These are phyloP conservation scores for Stichodactyla mertensii DNA, from an alignment of 64 coral and sea anemone genomes.

Conservation along the genomic window DNA sequence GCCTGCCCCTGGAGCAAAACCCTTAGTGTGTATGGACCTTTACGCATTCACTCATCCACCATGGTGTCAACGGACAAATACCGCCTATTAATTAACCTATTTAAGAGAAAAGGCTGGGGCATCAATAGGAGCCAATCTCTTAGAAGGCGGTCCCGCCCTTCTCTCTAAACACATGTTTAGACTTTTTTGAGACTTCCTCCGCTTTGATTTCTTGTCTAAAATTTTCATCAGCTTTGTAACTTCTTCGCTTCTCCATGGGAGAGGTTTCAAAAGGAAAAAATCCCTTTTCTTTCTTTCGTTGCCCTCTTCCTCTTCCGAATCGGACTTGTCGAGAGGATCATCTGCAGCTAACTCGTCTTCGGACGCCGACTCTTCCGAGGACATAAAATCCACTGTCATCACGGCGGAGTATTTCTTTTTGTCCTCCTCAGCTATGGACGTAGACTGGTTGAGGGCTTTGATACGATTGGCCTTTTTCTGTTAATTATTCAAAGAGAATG, in stretches of 20 bases:
- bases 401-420: conserved; percentile 1
- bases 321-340: background rate
- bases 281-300: conserved; percentile 5
- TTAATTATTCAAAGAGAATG: background rate
- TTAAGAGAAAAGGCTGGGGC: conserved; percentile 1
- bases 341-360: background rate
- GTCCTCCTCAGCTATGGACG: conserved; percentile 16
- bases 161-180: background rate
- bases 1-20: no score
- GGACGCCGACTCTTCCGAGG: conserved; percentile 38
- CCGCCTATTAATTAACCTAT: no score
- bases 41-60: background rate
- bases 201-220: background rate
- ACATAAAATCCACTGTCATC: conserved; percentile 32
- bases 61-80: no score
- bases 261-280: background rate
- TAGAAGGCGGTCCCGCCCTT: background rate
- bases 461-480: background rate
- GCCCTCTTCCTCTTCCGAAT: background rate
- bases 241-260: conserved; percentile 1
- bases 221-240: background rate
- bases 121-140: background rate
- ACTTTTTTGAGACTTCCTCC: conserved; percentile 11
- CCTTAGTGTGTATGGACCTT: no score
- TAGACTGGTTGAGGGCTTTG: conserved; percentile 27